Conservation (phyloP, 2,113 vertebrate species). For the Peromyscus californicus region DNA sequence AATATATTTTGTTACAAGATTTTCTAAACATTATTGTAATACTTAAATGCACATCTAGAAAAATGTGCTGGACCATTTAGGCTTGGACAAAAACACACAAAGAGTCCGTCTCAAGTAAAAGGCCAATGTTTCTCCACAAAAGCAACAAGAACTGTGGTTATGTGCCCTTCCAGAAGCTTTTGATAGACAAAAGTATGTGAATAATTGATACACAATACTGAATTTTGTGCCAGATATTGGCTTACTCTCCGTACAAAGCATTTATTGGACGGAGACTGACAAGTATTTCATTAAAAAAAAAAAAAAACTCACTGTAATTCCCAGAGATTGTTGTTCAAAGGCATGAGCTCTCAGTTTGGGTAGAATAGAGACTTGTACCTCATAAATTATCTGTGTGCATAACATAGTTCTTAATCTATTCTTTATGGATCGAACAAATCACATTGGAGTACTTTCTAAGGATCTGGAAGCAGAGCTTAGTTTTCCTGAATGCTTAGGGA, state of each 20-base stretch:
- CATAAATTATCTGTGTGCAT: background rate
- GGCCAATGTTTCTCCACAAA: background rate
- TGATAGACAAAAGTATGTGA: conserved; percentile 8
- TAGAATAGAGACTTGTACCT: background rate
- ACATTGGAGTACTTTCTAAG: background rate
- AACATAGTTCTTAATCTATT: conserved; percentile 43
- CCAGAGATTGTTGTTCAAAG: background rate
- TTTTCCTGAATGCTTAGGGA: background rate
- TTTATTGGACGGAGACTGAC: conserved; percentile 13
- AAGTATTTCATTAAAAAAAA: conserved; percentile 33
- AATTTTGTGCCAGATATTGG: background rate
- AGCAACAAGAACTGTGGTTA: background rate
- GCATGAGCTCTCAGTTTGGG: background rate
- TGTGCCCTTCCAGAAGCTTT: background rate
- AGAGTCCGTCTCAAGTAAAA: conserved; percentile 12
- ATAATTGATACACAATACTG: conserved; percentile 32
- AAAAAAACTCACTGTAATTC: background rate
- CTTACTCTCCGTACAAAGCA: background rate
- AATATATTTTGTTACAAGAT: background rate
- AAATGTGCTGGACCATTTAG: conserved; percentile 7
- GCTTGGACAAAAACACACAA: background rate
- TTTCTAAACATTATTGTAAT: background rate
- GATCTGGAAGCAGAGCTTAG: background rate
- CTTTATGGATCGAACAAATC: conserved; percentile 36
- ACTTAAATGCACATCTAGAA: background rate